Base-by-base conservation (phyloP, 1,140 invertebrate genomes). In the Venturia canescens region DNA sequence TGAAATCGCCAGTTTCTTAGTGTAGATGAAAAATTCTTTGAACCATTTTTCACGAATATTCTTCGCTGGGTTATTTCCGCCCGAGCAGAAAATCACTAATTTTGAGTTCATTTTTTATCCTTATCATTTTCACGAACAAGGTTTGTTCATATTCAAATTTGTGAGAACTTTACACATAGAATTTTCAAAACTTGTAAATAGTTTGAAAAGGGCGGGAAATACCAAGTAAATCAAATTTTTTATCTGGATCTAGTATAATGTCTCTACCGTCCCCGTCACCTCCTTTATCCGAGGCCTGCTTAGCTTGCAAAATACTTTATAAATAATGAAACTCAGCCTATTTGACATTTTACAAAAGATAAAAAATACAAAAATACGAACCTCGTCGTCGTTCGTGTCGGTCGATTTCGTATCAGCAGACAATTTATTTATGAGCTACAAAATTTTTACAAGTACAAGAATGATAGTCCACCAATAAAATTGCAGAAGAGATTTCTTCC, bases 361-460 rank as follows among this genome's bases (percentile, higher is more conserved):
- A 44, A 44, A 44, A 44, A 44, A 1, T n/a, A n/a, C n/a, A n/a
- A 9, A 44, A 23, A 57, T 38, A 57, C 53, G 6, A 34, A 90
- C 88, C 13, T 89, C 86, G 16, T 87, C 85, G 44, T 88, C 78
- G 83, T 78, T 84, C 13, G 87, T 86, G n/a, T 81, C 78, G 31
- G 79, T 44, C 16, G 86, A 83, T 87, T 94, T 93, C 3, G 93
- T 90, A 50, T 92, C 91, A 82, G 90, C 88, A 34, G 89, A 89
- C 44, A 93, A 83, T 83, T 94, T 93, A 77, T 93, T 93, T 18
- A 94, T 90, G 27, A 94, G 87, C 85, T 94, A 94, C 70, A 94
- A 93, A 48, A 94, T 93, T 84, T 94, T 94, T 0, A 93, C 92
- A 44, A 94, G 88, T n/a, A 93, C 89, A 16, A 92, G 90, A 81